Conservation (phyloP, 2,888 invertebrate genomes). For the Tridacna crocea region DNA sequence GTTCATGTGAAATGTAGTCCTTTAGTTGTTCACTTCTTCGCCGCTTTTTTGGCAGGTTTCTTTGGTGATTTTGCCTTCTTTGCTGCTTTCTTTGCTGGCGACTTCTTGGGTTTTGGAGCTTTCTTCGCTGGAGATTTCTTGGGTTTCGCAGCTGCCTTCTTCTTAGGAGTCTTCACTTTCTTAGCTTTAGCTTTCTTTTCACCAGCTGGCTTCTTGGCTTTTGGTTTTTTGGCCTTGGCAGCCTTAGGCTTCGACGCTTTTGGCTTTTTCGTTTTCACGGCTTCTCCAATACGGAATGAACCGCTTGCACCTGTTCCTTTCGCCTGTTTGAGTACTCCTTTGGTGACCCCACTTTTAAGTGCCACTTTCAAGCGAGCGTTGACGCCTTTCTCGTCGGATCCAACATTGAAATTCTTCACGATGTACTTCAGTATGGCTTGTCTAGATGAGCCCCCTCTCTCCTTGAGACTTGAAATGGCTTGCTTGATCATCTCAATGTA, state of each 20-base stretch:
- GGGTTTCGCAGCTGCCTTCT: constrained; percentile 45
- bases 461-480: constrained; percentile 83
- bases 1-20: no score
- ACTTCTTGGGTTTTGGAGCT: constrained; percentile 55
- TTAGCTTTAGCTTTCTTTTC: no score
- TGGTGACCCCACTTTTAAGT: constrained; percentile 82
- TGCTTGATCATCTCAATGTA: constrained; percentile 84
- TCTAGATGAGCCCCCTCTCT: constrained; percentile 84
- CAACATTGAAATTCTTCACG: constrained; percentile 83
- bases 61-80: constrained; percentile 64
- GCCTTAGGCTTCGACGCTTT: constrained; percentile 58
- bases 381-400: constrained; percentile 81
- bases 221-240: constrained; percentile 54
- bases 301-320: constrained; percentile 80
- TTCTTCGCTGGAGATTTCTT: constrained; percentile 64
- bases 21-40: constrained; percentile 54
- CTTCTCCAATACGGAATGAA: constrained; percentile 75
- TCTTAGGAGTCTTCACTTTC: constrained; percentile 32
- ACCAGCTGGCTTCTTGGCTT: constrained; percentile 58
- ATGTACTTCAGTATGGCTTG: constrained; percentile 85
- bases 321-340: constrained; percentile 82
- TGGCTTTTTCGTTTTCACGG: constrained; percentile 42
- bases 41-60: constrained; percentile 59
- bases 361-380: constrained; percentile 84
- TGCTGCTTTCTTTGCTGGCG: constrained; percentile 59